Percentiles rank a stretch among this genome's conserved stretches.
These are phyloP conservation scores for Bergia sp. DNA, from an alignment of 92 coral and sea anemone genomes.

Conservation along the genomic window DNA sequence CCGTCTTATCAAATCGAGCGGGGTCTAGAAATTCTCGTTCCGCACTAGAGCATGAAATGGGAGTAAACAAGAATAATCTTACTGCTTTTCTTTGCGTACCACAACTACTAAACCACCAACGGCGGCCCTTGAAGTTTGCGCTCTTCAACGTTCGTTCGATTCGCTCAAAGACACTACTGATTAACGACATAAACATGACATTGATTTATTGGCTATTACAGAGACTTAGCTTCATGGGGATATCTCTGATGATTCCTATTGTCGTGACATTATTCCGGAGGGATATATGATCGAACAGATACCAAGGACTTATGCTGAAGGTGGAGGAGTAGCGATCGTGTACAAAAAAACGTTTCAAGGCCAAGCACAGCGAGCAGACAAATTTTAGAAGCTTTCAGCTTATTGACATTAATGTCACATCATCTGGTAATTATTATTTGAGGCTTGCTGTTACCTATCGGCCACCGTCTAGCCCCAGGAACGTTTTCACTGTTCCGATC, in stretches of 20 bases:
- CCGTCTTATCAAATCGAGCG: background rate
- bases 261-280: conserved; percentile 55
- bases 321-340: conserved; percentile 47
- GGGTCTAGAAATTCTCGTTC: background rate
- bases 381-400: conserved; percentile 34
- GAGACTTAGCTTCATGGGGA: background rate
- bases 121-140: too few species aligned
- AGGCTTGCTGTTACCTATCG: conserved; percentile 47
- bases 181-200: too few species aligned
- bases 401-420: background rate
- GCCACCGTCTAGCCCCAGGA: conserved; percentile 35
- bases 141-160: too few species aligned
- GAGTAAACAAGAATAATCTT: too few species aligned
- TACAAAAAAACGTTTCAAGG: conserved; percentile 41
- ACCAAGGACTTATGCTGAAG: conserved; percentile 9
- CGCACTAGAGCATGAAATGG: too few species aligned
- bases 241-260: conserved; percentile 33
- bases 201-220: too few species aligned
- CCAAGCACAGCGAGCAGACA: conserved; percentile 8
- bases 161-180: too few species aligned
- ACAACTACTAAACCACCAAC: too few species aligned
- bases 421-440: conserved; percentile 15
- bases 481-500: conserved; percentile 47
- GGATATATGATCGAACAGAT: conserved; percentile 48
- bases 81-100: too few species aligned